Percentiles rank a stretch among this genome's conserved stretches.
Evolutionary conservation across 2,888 invertebrate genomes (phyloP).

Genomic region (Drosophila prolongata): DNA sequence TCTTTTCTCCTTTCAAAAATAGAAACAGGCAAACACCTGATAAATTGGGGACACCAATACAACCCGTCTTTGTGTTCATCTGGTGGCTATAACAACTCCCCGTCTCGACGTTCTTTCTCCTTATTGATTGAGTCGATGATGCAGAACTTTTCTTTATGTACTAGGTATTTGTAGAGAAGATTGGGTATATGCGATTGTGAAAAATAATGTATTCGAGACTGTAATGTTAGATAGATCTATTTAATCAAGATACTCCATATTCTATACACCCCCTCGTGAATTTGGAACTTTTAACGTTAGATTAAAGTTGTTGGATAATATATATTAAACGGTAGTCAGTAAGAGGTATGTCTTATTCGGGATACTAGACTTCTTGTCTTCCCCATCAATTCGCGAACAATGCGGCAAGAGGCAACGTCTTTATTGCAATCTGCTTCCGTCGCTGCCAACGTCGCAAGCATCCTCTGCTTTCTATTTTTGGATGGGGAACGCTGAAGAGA

Average conservation of each 20-base stretch:
- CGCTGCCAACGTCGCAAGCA: conserved; percentile 25
- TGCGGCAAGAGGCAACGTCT: conserved; percentile 32
- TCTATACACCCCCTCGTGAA: too few species aligned
- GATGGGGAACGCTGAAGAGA: conserved; percentile 18
- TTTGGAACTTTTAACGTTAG: too few species aligned
- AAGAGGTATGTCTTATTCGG: background rate
- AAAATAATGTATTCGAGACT: too few species aligned
- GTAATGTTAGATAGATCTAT: too few species aligned
- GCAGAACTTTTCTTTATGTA: conserved; percentile 13
- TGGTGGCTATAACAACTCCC: background rate
- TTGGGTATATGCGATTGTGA: background rate
- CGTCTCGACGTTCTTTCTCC: background rate
- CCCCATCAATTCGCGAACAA: conserved; percentile 29
- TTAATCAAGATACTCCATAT: too few species aligned
- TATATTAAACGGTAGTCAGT: too few species aligned
- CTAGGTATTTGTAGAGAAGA: background rate
- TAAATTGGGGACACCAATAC: conserved; percentile 77
- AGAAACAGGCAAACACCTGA: conserved; percentile 81
- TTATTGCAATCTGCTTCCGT: conserved; percentile 37
- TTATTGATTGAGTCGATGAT: conserved; percentile 38
- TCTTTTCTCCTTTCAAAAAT: conserved; percentile 56
- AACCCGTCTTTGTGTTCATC: background rate
- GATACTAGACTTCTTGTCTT: background rate
- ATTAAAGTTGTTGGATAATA: too few species aligned
- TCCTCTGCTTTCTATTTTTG: conserved; percentile 40